Conservation (phyloP, 2,888 invertebrate genomes). For the Macroteleia sp. region DNA sequence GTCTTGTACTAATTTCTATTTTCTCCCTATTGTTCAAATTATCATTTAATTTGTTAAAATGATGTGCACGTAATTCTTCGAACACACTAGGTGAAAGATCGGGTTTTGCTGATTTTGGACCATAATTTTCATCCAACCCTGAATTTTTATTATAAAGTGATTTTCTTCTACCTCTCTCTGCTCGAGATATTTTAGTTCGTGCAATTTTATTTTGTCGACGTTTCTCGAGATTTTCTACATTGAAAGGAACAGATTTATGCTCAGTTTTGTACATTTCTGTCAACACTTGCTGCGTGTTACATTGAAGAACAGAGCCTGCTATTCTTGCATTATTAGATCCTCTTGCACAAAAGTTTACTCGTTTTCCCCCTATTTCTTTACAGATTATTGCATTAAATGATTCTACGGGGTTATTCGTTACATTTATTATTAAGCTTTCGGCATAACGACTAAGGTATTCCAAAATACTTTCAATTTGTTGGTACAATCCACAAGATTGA, state of each 20-base stretch:
- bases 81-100: not conserved
- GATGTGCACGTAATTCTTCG: not conserved
- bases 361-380: constrained; percentile 29
- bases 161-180: too few species aligned
- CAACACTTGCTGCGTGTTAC: not conserved
- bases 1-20: constrained; percentile 26
- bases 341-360: constrained; percentile 15
- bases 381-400: constrained; percentile 6
- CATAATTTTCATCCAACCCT: not conserved
- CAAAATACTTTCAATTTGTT: too few species aligned
- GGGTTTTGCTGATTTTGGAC: not conserved
- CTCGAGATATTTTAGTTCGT: too few species aligned
- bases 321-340: constrained; percentile 4
- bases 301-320: not conserved
- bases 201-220: too few species aligned
- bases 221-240: too few species aligned
- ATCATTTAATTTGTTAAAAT: constrained; percentile 6
- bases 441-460: too few species aligned
- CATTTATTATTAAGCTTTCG: too few species aligned
- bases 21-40: constrained; percentile 3
- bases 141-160: too few species aligned
- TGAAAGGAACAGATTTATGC: not conserved
- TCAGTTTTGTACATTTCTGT: not conserved
- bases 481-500: too few species aligned
- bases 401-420: too few species aligned